A percentile compares a stretch with the other conserved stretches of the same genome.
phyloP scores from a whole-genome alignment of 2,797 vertebrate genomes.

The Gallinago stenura region DNA sequence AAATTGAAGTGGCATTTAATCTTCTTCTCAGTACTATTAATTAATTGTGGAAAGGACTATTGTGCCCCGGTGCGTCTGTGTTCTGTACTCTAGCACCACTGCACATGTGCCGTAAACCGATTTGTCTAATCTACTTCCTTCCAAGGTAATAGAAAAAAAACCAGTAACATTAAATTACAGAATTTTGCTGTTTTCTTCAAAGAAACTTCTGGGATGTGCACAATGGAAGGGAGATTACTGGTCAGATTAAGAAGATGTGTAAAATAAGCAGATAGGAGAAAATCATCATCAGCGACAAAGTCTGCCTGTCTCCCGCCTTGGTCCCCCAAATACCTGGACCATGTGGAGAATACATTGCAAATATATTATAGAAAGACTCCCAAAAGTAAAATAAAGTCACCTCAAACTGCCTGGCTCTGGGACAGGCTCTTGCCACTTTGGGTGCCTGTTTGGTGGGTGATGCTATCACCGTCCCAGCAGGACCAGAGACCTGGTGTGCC shows the following conservation, averaged over 20 bases:
- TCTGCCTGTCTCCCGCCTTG: not conserved
- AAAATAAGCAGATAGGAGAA: not conserved
- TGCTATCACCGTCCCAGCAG: rapidly evolving
- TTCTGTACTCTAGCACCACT: not conserved
- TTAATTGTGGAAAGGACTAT: not conserved
- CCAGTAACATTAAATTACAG: not conserved
- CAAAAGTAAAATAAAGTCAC: not conserved
- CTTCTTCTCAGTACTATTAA: not conserved
- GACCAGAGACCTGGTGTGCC: not conserved
- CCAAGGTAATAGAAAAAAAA: conserved; percentile 4
- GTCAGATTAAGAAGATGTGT: not conserved
- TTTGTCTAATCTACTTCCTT: not conserved
- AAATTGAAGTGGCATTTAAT: not conserved
- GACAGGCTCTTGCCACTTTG: not conserved
- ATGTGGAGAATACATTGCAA: not conserved
- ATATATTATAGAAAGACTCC: not conserved
- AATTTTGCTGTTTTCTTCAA: not conserved
- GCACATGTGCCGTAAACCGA: rapidly evolving
- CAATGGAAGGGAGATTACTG: not conserved
- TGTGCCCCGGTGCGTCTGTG: not conserved
- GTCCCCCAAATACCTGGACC: not conserved
- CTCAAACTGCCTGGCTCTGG: not conserved
- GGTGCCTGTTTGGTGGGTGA: rapidly evolving
- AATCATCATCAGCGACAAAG: not conserved
- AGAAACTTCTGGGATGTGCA: not conserved